Evolutionary conservation across 2,888 invertebrate species (phyloP), one percentile per base, ranked within the genome.

Genomic region (Beris chalybata): DNA sequence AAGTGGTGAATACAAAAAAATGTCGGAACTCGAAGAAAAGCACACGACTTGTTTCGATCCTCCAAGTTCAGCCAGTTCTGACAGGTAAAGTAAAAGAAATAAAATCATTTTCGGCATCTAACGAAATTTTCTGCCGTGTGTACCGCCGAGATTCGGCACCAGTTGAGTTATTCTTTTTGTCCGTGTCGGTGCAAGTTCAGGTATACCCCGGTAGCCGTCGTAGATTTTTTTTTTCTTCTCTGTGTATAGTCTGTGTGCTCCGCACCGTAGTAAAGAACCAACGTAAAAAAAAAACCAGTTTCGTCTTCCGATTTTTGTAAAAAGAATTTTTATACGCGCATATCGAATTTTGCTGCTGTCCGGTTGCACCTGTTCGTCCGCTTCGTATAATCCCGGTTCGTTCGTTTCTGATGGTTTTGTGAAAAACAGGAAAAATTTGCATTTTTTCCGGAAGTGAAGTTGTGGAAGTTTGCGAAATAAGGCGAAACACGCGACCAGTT

Each of bases 61-160:
- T 72, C 92, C 92, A 74, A 93, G 93, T 79, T 93, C 93, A 69
- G 93, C 93, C 71, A 94, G 93, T 82, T 93, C 93, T 71, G 93
- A 93, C 83, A 93, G 93, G 93, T 93, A 88, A 82, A 63, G 63
- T 64, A 58, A 52, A 47, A 45, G 32, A 64, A 65, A 65, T 44
- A 22, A 9, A 13, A 31, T 54, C 12, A 11, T 45, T 54, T 43
- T 43, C 52, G 52, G 15, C 44, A 32, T 32, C 22, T 3, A 22
- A 22, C 22, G 22, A 1, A 22, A 22, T 22, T 22, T 22, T 22
- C 13, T n/a, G 15, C 15, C 4, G 2, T 11, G 11, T 6, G 52
- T 7, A 22, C 54, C n/a, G 54, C 29, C 5, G 11, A 54, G 31
- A 52, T 22, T 52, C 30, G 52, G 30, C 6, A 52, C 29, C 9